Conservation (phyloP, 2,797 vertebrate species). For the Xyrichtys novacula region DNA sequence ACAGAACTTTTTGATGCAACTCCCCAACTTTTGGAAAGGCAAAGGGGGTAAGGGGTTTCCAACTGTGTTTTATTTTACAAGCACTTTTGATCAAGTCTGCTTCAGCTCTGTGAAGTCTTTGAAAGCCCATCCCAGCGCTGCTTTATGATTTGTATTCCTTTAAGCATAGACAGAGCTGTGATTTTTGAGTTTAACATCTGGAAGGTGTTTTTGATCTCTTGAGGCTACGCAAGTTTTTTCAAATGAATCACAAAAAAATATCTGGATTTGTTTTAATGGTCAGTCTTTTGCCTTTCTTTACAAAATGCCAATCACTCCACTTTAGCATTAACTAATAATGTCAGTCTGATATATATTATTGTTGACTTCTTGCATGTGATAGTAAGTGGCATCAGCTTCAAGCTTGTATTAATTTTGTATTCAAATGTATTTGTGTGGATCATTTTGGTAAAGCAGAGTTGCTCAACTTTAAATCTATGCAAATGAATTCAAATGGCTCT, state of each 20-base stretch:
- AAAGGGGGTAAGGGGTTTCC: not conserved
- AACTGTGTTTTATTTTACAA: not conserved
- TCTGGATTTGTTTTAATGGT: constrained; percentile 20
- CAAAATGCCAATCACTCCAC: constrained; percentile 3
- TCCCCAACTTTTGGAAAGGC: not conserved
- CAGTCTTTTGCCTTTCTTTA: constrained; percentile 41
- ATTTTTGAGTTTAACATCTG: constrained; percentile 7
- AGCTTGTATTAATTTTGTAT: no score
- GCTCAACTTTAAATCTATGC: no score
- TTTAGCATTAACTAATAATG: not conserved
- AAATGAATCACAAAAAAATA: constrained; percentile 40
- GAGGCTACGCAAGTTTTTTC: constrained; percentile 18
- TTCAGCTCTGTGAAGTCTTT: not conserved
- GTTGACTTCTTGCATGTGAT: no score
- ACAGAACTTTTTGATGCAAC: not conserved
- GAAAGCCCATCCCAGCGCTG: not conserved
- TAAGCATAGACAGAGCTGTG: not conserved
- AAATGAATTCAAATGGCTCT: no score
- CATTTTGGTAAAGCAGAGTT: no score
- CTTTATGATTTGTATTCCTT: constrained; percentile 1
- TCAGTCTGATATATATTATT: no score
- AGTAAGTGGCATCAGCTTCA: no score
- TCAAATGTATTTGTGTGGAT: no score
- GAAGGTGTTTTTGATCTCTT: constrained; percentile 28
- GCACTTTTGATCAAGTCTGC: not conserved